These are phyloP conservation scores for Paralinhomoeus sp. DNA, from an alignment of 2,888 invertebrate species.

Conservation along the genomic window DNA sequence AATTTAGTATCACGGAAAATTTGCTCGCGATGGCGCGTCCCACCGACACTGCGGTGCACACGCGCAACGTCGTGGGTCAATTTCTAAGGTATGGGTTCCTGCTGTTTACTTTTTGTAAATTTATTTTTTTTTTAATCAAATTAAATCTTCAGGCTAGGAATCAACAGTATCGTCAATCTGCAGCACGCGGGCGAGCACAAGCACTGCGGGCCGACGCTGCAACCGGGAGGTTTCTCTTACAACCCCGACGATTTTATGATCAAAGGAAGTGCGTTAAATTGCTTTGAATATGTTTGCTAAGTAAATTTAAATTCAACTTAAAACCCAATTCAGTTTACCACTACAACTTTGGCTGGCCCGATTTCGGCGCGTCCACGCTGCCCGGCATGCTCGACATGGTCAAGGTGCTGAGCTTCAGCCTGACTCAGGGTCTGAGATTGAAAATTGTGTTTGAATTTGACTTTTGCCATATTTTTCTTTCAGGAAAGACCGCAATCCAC, in stretches of 20 bases:
- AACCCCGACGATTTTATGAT: conserved; percentile 61
- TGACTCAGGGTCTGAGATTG: conserved; percentile 42
- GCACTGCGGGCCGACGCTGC: conserved; percentile 51
- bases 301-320: no score
- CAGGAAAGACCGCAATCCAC: conserved; percentile 36
- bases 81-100: conserved; percentile 48
- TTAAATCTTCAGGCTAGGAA: conserved; percentile 50
- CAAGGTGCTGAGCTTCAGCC: conserved; percentile 62
- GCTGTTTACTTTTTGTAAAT: no score
- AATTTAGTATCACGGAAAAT: conserved; percentile 62
- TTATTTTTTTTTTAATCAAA: no score
- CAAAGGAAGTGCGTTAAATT: conserved; percentile 43
- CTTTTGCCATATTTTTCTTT: background rate
- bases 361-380: conserved; percentile 56
- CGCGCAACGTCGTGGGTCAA: conserved; percentile 52
- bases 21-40: conserved; percentile 71
- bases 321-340: no score
- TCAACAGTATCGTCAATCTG: conserved; percentile 58
- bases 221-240: conserved; percentile 57
- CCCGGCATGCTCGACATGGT: conserved; percentile 60
- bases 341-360: conserved; percentile 65
- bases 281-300: no score
- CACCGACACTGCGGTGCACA: conserved; percentile 46
- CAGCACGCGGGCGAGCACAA: conserved; percentile 63
- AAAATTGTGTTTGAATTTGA: no score